Base-by-base conservation (phyloP, 2,113 vertebrate genomes). In the Engystomops pustulosus region DNA sequence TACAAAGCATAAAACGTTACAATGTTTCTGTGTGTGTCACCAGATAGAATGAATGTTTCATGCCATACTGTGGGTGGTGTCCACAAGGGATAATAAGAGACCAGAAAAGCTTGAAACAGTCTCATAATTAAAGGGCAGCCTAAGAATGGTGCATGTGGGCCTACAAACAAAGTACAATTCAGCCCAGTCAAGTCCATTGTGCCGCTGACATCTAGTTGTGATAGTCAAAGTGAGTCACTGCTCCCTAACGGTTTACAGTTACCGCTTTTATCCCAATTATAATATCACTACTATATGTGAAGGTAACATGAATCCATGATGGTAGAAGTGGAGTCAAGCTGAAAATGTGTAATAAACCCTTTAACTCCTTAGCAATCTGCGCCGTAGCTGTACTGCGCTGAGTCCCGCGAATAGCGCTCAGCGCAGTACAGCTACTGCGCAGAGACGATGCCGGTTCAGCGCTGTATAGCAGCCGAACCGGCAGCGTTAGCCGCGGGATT, bases 91-190 rank as follows among this genome's bases (percentile, higher is more conserved):
- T 49, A 74, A 32, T 51, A 74, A 72, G 5, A 34, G 60, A 27
- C 70, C 27, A 18, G 47, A 17, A 23, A 74, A 74, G 71, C 71
- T 49, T 32, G n/a, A 45, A 45, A 45, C 41, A 4, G 18, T 65
- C 27, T 41, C 23, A 45, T 80, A 83, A 83, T 75, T 83, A 67
- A 76, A 83, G 81, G 55, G 55, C 53, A 65, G 44, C 18, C 62
- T 27, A 23, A 47, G n/a, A 9, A 65, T 14, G 45, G 30, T 53
- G 44, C 18, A 67, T 49, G 20, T 23, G 41, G 20, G 71, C 44
- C 67, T 20, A 20, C 20, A 32, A 38, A 60, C 71, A 76, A 53
- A 83, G n/a, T 17, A 12, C 41, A 75, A 76, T 83, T 67, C 65
- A 49, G 18, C 41, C 34, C 11, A 83, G 38, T 44, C 17, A 34